A percentile compares a stretch with the other conserved stretches of the same genome.
These are phyloP conservation scores for Philereme transversata DNA, from an alignment of 2,888 invertebrate genomes.

Conservation along the genomic window DNA sequence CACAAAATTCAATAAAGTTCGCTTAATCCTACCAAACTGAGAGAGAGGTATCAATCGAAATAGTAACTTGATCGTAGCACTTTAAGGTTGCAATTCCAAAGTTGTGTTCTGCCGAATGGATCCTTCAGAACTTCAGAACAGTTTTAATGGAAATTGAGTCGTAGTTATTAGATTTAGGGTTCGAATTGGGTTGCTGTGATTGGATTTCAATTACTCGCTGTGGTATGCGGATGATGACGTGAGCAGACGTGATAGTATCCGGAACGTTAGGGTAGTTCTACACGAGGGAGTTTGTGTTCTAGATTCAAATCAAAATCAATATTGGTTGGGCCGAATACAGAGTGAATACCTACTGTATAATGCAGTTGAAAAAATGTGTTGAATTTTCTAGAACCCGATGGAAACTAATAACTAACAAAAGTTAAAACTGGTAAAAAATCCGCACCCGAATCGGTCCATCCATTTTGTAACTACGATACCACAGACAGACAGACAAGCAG, in stretches of 20 bases:
- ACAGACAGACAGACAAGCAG: no score
- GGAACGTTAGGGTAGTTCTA: conserved; percentile 1
- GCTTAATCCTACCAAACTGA: conserved; percentile 15
- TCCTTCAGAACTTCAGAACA: conserved; percentile 2
- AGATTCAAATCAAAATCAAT: not conserved
- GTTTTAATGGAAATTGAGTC: conserved; percentile 20
- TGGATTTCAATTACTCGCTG: conserved; percentile 27
- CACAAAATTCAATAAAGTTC: conserved; percentile 16
- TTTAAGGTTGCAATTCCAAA: conserved; percentile 14
- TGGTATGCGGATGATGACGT: conserved; percentile 25
- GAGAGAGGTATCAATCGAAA: conserved; percentile 5
- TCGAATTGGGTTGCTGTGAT: conserved; percentile 11
- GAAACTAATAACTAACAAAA: no score
- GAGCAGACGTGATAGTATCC: conserved; percentile 20
- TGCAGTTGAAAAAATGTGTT: no score
- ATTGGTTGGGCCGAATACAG: no score
- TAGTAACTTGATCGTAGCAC: not conserved
- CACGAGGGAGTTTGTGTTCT: not conserved
- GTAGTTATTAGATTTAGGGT: conserved; percentile 17
- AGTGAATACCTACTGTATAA: no score
- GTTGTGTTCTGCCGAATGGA: conserved; percentile 1
- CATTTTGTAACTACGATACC: no score
- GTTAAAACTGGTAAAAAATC: no score
- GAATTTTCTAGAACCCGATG: no score
- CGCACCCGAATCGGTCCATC: no score